Base-by-base conservation (phyloP, 1,140 invertebrate genomes). In the Trissolcus basalis region DNA sequence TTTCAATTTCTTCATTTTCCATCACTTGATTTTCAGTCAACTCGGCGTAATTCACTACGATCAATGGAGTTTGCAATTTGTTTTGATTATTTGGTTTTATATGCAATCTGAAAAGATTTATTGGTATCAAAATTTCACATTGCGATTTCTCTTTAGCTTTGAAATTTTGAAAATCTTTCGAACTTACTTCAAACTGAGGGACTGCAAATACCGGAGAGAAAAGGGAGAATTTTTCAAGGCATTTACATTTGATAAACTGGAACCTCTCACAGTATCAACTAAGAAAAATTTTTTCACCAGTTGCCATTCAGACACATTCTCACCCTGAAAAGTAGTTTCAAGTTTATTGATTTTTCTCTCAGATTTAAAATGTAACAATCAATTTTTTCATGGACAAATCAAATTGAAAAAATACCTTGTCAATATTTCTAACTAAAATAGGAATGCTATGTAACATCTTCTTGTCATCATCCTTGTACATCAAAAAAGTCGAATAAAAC, bases 251-350 rank as follows among this genome's bases (percentile, higher is more conserved):
- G 77, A 47, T 16, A 83, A 60, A 8, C 50, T 75, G 50, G 84
- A 85, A 51, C 90, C 89, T 74, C 87, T 90, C 9, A 90, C 72
- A 53, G 85, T 89, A 71, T 94, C 92, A 32, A 93, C 87, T 1
- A 94, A 72, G 80, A 94, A 93, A 81, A 94, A 93, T 61, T 93
- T 89, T 56, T 91, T 87, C 0, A 92, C 90, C 12, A 95, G 79
- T 64, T 91, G 89, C 91, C 91, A 91, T 41, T 91, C 85, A 33
- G 89, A 89, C 72, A 82, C 79, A 75, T 91, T 88, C 33, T 83
- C 82, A 82, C 89, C 63, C 49, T 84, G 73, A 55, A 53, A 60
- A 33, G 32, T 51, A n/a, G 45, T 7, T 44, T 12, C 11, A 13
- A n/a, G 1, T 12, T 13, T 44, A 44, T 44, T 13, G n/a, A n/a